Evolutionary conservation across 2,797 vertebrate genomes (phyloP).

Genomic region (Gobio occitaniae): DNA sequence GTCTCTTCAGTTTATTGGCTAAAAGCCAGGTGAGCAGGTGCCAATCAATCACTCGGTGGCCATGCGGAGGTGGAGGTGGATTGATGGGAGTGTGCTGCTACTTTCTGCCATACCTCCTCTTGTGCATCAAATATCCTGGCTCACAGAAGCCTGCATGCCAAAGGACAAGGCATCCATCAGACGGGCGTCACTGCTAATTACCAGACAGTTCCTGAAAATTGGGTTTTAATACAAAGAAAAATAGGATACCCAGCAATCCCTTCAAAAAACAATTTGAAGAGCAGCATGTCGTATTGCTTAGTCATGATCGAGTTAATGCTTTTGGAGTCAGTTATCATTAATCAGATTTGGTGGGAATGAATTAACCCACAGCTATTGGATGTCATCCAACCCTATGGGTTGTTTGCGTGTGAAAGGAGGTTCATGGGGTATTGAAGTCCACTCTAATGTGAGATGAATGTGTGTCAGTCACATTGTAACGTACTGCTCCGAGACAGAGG

Average conservation of each 20-base stretch:
- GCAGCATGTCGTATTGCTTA: slow-evolving; percentile 44
- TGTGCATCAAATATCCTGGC: slow-evolving; percentile 43
- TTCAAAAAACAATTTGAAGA: slow-evolving; percentile 53
- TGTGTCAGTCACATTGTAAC: slow-evolving; percentile 42
- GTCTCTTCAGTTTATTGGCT: slow-evolving; percentile 46
- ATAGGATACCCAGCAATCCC: slow-evolving; percentile 55
- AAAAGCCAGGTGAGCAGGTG: slow-evolving; percentile 40
- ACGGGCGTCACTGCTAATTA: slow-evolving; percentile 60
- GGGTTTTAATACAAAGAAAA: slow-evolving; percentile 61
- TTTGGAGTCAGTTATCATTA: slow-evolving; percentile 61
- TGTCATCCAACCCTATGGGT: slow-evolving; percentile 48
- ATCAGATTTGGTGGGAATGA: slow-evolving; percentile 60
- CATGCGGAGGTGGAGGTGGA: slow-evolving; percentile 18
- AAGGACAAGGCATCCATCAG: slow-evolving; percentile 56
- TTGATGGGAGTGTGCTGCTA: slow-evolving; percentile 37
- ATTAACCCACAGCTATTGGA: slow-evolving; percentile 56
- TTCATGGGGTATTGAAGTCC: slow-evolving; percentile 15
- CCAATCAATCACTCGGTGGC: slow-evolving; percentile 48
- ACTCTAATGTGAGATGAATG: slow-evolving; percentile 38
- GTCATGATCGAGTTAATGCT: slow-evolving; percentile 62
- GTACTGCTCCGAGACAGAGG: no score
- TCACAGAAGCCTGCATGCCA: slow-evolving; percentile 26
- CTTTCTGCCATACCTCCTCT: slow-evolving; percentile 48
- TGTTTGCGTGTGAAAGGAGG: slow-evolving; percentile 28
- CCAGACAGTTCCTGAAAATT: slow-evolving; percentile 52